Percentiles rank a stretch among this genome's conserved stretches.
phyloP scores from a whole-genome alignment of 2,888 invertebrate species.

The Leuctra nigra region DNA sequence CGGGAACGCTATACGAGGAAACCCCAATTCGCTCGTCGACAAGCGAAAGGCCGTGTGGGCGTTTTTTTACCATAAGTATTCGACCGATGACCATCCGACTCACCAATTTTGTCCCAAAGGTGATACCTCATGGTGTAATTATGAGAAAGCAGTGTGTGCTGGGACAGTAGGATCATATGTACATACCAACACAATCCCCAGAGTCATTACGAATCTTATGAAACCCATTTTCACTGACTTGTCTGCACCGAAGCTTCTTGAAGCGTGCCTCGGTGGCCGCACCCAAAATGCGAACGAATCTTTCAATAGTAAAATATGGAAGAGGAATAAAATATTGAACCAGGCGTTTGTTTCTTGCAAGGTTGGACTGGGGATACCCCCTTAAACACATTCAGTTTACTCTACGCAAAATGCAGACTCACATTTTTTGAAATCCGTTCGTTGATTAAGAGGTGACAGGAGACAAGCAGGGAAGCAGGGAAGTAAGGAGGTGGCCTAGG shows the following conservation, averaged over 20 bases:
- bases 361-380: too few relatives aligned
- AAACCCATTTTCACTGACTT: conserved; percentile 13
- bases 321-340: too few relatives aligned
- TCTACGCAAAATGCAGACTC: too few relatives aligned
- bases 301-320: background rate
- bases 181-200: background rate
- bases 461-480: too few relatives aligned
- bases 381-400: too few relatives aligned
- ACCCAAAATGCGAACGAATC: conserved; percentile 3
- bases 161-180: background rate
- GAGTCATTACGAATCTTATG: background rate
- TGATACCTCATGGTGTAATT: background rate
- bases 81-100: background rate
- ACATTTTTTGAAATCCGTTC: too few relatives aligned
- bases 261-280: background rate
- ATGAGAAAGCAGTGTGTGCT: background rate
- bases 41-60: background rate
- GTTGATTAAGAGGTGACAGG: too few relatives aligned
- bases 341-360: too few relatives aligned
- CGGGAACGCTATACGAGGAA: background rate
- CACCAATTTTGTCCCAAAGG: background rate
- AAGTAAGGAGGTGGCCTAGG: too few relatives aligned
- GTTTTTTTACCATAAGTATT: background rate
- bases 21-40: background rate
- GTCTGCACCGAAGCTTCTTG: background rate